phyloP scores from a whole-genome alignment of 2,888 invertebrate species.

The Drosophila paranaensis region DNA sequence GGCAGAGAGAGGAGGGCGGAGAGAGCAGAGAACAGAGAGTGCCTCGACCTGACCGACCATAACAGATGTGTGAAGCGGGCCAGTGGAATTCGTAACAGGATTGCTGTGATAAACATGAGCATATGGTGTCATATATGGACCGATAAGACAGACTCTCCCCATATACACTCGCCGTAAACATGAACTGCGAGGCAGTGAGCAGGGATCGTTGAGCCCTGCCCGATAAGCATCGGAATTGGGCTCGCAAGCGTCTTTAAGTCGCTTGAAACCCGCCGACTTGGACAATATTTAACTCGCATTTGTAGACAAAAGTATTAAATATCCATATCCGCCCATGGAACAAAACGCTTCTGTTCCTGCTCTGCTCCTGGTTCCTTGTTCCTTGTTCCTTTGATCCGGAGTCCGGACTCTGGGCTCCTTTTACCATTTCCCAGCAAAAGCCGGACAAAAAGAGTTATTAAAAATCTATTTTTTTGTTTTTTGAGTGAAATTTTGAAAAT shows the following conservation, averaged over 20 bases:
- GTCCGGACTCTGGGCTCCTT: conserved; percentile 30
- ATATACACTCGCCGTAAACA: not conserved
- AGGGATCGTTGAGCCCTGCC: conserved; percentile 10
- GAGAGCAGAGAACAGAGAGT: not conserved
- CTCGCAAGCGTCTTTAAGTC: conserved; percentile 21
- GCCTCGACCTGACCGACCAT: not conserved
- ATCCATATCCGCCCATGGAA: conserved; percentile 76
- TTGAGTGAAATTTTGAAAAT: conserved; percentile 26
- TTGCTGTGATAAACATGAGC: conserved; percentile 53
- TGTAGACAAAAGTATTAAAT: conserved; percentile 69
- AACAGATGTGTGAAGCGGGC: conserved; percentile 76
- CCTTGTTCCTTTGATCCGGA: conserved; percentile 29
- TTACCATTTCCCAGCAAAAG: conserved; percentile 45
- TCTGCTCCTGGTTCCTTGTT: conserved; percentile 28
- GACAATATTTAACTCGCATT: conserved; percentile 66
- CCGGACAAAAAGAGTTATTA: conserved; percentile 69
- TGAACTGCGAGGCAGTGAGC: not conserved
- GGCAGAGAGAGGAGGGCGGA: conserved; percentile 2
- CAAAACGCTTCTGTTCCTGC: conserved; percentile 59
- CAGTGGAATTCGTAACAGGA: conserved; percentile 54
- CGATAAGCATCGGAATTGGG: conserved; percentile 44
- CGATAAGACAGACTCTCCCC: conserved; percentile 11
- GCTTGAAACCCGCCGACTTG: conserved; percentile 50
- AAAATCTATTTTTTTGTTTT: conserved; percentile 41
- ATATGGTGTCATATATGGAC: conserved; percentile 59